Conservation (phyloP, 2,888 invertebrate genomes). For the Serripes groenlandicus region DNA sequence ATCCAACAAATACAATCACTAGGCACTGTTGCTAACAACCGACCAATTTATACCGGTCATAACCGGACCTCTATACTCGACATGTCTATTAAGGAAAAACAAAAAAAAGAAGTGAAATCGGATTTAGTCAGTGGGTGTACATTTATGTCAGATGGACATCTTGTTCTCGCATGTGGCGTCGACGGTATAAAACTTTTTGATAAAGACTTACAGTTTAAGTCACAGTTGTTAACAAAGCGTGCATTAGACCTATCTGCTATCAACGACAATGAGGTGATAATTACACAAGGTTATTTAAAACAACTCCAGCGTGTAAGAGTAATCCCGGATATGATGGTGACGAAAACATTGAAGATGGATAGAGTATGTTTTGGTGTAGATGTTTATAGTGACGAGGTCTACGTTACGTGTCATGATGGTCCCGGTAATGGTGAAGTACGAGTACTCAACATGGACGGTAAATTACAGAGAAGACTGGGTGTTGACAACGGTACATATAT, state of each 20-base stretch:
- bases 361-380: constrained; percentile 1
- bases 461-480: not conserved
- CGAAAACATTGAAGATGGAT: not conserved
- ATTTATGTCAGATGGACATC: constrained; percentile 8
- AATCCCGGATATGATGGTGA: not conserved
- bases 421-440: constrained; percentile 6
- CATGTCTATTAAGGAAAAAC: not conserved
- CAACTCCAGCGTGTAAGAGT: not conserved
- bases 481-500: not conserved
- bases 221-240: not conserved
- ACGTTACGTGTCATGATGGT: constrained; percentile 7
- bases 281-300: not conserved
- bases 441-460: constrained; percentile 1
- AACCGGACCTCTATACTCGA: not conserved
- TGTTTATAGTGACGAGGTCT: constrained; percentile 5
- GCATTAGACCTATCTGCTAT: not conserved
- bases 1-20: not conserved
- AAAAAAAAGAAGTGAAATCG: not conserved
- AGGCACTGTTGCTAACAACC: not conserved
- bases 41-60: not conserved
- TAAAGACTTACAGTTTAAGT: not conserved
- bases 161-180: not conserved
- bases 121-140: not conserved
- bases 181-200: not conserved
- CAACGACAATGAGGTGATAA: not conserved